phyloP scores from a whole-genome alignment of 2,797 vertebrate species.

The Ammospiza maritima region DNA sequence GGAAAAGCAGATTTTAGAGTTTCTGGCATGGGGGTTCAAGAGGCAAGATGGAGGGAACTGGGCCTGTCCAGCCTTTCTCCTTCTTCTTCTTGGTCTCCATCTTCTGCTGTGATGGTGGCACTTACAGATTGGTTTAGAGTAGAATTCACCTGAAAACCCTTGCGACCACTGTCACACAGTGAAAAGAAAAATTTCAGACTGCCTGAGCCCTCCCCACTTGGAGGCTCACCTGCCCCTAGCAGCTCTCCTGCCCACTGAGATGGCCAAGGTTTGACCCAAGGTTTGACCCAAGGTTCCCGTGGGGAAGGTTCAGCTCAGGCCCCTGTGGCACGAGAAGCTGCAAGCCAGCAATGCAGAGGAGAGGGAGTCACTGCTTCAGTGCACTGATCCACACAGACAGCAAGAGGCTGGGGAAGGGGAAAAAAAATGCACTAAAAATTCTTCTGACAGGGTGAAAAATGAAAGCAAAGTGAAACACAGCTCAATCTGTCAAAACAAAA shows the following conservation, averaged over 20 bases:
- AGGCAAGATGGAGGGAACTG: no score
- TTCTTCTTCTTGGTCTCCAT: no score
- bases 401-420: not conserved
- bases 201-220: not conserved
- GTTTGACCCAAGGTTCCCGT: not conserved
- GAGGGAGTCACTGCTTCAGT: not conserved
- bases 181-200: not conserved
- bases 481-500: constrained; percentile 69
- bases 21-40: no score
- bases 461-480: constrained; percentile 55
- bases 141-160: no score
- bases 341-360: not conserved
- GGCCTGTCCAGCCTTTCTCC: no score
- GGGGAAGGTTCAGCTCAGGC: not conserved
- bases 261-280: not conserved
- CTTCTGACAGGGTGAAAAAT: constrained; percentile 69
- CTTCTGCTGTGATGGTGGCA: no score
- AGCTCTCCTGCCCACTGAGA: not conserved
- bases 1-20: no score
- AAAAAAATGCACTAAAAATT: constrained; percentile 35
- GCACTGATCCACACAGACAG: constrained; percentile 50
- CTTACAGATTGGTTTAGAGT: no score
- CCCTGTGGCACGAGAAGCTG: not conserved
- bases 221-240: not conserved
- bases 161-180: no score